These are phyloP conservation scores for Plusia festucae DNA, from an alignment of 2,888 invertebrate species.

Conservation along the genomic window DNA sequence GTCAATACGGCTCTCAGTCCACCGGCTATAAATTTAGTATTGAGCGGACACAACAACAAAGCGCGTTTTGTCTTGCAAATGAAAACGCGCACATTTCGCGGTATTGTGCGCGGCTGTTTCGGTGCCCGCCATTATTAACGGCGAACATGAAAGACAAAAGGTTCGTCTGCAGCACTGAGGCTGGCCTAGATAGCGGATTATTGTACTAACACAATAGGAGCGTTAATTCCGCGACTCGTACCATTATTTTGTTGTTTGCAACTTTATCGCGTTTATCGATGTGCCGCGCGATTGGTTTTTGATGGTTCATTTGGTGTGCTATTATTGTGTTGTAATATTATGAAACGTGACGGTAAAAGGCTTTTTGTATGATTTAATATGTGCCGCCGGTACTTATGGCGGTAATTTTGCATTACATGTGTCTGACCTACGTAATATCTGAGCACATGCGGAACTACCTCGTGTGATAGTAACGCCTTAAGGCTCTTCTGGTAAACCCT, in stretches of 20 bases:
- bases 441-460: neutral
- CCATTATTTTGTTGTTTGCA: slow-evolving; percentile 88
- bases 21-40: slow-evolving; percentile 89
- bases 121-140: slow-evolving; percentile 89
- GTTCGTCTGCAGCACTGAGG: slow-evolving; percentile 89
- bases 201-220: slow-evolving; percentile 89
- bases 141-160: slow-evolving; percentile 90
- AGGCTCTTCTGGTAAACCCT: neutral
- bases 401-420: neutral
- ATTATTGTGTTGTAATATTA: slow-evolving; percentile 18
- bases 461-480: neutral
- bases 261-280: slow-evolving; percentile 87
- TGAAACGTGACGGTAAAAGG: neutral
- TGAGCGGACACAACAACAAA: slow-evolving; percentile 89
- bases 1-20: slow-evolving; percentile 87
- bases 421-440: neutral
- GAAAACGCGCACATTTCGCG: slow-evolving; percentile 90
- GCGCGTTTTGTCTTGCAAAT: slow-evolving; percentile 90
- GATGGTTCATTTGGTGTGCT: slow-evolving; percentile 39
- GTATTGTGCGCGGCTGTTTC: slow-evolving; percentile 89
- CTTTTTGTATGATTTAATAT: neutral
- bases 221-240: slow-evolving; percentile 88
- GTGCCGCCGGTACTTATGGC: slow-evolving; percentile 3
- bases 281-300: slow-evolving; percentile 68
- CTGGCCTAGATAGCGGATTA: slow-evolving; percentile 90